A percentile compares a stretch with the other conserved stretches of the same genome.
Evolutionary conservation across 2,797 vertebrate species (phyloP).

Genomic region (Pelochelys cantorii): DNA sequence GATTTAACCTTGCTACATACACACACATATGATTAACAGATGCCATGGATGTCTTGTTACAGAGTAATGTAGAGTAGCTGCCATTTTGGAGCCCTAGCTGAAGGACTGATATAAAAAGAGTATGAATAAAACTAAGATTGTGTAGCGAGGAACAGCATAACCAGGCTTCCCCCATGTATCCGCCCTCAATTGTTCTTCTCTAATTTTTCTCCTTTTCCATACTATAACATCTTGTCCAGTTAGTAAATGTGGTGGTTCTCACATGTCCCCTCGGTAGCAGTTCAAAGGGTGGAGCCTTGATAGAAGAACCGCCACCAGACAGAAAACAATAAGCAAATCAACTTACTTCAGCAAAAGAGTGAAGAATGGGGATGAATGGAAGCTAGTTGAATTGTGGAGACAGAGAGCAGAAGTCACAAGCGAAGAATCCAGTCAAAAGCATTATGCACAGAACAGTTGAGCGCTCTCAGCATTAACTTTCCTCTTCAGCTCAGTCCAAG

Average conservation of each 20-base stretch:
- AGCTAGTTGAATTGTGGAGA: not conserved
- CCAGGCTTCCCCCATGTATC: not conserved
- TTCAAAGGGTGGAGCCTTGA: not conserved
- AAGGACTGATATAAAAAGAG: not conserved
- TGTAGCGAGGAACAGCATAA: not conserved
- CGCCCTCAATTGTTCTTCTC: not conserved
- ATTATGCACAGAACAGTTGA: not conserved
- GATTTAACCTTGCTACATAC: not conserved
- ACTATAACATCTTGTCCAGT: not conserved
- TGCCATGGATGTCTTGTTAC: not conserved
- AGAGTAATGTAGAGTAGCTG: not conserved
- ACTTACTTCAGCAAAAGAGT: not conserved
- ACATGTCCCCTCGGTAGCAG: not conserved
- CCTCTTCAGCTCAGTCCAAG: not conserved
- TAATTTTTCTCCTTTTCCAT: accelerated
- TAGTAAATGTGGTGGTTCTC: not conserved
- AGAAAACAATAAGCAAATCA: not conserved
- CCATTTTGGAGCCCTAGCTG: not conserved
- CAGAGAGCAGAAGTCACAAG: not conserved
- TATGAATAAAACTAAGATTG: not conserved
- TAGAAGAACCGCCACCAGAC: not conserved
- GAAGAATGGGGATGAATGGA: not conserved
- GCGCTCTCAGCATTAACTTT: not conserved
- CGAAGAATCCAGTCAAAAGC: not conserved
- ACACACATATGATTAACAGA: not conserved